Evolutionary conservation across 2,113 vertebrate species (phyloP).

Genomic region (Cranoglanis bouderius): DNA sequence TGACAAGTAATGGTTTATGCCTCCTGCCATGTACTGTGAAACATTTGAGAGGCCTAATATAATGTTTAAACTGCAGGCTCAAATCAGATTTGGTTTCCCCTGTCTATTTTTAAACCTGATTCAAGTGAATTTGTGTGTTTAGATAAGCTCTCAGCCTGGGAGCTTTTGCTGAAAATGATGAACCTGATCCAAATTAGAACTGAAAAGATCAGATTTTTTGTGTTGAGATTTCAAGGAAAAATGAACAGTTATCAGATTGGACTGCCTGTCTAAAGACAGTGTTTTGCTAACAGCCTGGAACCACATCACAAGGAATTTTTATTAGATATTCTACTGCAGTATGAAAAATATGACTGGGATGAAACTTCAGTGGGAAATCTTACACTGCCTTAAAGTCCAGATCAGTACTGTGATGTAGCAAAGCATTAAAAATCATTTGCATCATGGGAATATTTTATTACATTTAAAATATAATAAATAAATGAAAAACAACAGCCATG

Average conservation of each 20-base stretch:
- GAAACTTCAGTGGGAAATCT: constrained; percentile 17
- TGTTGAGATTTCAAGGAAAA: constrained; percentile 6
- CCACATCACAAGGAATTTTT: constrained; percentile 11
- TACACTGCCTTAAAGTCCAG: background rate
- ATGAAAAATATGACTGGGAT: constrained; percentile 3
- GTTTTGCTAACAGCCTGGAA: constrained; percentile 10
- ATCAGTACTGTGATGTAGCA: background rate
- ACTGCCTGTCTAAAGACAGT: background rate
- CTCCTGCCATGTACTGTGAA: constrained; percentile 3
- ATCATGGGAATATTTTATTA: constrained; percentile 29
- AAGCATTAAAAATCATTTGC: constrained; percentile 1
- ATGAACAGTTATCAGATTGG: background rate
- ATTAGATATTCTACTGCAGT: constrained; percentile 11
- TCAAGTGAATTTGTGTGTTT: background rate
- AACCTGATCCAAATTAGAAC: background rate
- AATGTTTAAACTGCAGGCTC: background rate
- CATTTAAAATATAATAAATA: constrained; percentile 43
- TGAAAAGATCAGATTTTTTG: background rate
- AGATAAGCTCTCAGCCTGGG: background rate
- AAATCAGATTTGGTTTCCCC: background rate
- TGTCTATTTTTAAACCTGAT: background rate
- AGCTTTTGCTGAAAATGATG: background rate
- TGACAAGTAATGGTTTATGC: background rate
- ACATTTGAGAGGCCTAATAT: background rate
- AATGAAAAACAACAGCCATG: constrained; percentile 27